Percentiles rank a stretch among this genome's conserved stretches.
These are phyloP conservation scores for Corvus hawaiiensis DNA, from an alignment of 2,113 vertebrate species.

Conservation along the genomic window DNA sequence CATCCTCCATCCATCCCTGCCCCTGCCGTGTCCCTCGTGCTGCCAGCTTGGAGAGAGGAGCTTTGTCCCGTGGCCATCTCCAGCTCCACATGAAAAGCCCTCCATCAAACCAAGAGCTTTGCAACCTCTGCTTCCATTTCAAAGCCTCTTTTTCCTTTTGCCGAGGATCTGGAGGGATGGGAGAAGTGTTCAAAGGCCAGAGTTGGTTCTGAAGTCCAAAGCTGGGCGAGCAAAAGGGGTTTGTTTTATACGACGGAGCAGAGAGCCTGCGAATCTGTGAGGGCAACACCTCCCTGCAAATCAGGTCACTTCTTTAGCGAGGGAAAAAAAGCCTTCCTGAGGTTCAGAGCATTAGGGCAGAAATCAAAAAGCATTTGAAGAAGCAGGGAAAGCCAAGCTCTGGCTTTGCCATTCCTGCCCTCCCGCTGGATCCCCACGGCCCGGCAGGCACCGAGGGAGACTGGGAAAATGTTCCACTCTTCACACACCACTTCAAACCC, in stretches of 20 bases:
- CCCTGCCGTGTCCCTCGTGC: fast-evolving
- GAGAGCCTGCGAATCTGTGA: neutral
- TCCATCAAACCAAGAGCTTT: neutral
- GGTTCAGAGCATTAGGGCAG: neutral
- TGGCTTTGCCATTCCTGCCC: neutral
- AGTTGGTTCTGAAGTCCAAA: neutral
- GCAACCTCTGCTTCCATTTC: neutral
- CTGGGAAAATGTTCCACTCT: neutral
- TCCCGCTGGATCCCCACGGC: neutral
- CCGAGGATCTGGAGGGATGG: neutral
- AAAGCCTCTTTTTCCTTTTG: neutral
- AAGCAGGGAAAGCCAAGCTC: neutral
- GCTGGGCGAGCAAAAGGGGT: neutral
- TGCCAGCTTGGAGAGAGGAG: neutral
- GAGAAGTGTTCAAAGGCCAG: neutral
- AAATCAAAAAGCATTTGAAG: neutral
- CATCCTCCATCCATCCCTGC: neutral
- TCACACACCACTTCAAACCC: neutral
- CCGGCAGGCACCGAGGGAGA: fast-evolving
- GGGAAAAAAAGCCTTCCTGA: neutral
- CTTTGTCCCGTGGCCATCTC: neutral
- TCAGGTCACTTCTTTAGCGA: neutral
- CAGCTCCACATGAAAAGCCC: neutral
- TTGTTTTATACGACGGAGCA: neutral
- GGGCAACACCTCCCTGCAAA: neutral